Conservation (phyloP, 2,113 vertebrate species). For the Cynopterus brachyotis region DNA sequence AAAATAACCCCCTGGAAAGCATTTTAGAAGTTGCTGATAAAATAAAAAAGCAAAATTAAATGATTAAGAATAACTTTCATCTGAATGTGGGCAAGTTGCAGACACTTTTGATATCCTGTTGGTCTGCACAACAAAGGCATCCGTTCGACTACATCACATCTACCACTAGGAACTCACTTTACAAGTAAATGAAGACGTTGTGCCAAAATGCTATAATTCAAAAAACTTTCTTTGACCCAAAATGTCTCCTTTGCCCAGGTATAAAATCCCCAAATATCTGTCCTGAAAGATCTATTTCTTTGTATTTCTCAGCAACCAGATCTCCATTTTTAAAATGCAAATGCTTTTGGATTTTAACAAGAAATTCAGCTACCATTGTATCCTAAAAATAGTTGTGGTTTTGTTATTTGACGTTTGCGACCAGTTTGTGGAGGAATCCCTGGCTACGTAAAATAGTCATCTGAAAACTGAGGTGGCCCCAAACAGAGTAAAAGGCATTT, state of each 20-base stretch:
- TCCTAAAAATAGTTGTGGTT: neutral
- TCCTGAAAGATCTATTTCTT: neutral
- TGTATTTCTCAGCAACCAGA: neutral
- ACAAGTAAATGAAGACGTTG: neutral
- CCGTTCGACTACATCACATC: neutral
- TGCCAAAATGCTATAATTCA: neutral
- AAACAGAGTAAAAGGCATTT: neutral
- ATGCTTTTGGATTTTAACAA: slow-evolving; percentile 33
- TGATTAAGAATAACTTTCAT: neutral
- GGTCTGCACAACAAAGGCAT: neutral
- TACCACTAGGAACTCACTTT: neutral
- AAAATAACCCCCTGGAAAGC: neutral
- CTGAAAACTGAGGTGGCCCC: neutral
- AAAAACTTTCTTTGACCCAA: neutral
- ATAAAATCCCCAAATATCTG: neutral
- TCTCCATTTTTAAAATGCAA: slow-evolving; percentile 3
- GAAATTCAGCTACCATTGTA: neutral
- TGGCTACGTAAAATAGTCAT: neutral
- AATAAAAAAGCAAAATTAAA: slow-evolving; percentile 26
- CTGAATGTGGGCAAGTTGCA: neutral
- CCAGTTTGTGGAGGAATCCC: neutral
- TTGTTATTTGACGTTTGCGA: neutral
- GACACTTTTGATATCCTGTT: neutral
- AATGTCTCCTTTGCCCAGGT: neutral
- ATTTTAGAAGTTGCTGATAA: slow-evolving; percentile 17